Percentiles rank a stretch among this genome's conserved stretches.
Evolutionary conservation across 2,888 invertebrate species (phyloP).

Genomic region (Drymonia ruficornis): DNA sequence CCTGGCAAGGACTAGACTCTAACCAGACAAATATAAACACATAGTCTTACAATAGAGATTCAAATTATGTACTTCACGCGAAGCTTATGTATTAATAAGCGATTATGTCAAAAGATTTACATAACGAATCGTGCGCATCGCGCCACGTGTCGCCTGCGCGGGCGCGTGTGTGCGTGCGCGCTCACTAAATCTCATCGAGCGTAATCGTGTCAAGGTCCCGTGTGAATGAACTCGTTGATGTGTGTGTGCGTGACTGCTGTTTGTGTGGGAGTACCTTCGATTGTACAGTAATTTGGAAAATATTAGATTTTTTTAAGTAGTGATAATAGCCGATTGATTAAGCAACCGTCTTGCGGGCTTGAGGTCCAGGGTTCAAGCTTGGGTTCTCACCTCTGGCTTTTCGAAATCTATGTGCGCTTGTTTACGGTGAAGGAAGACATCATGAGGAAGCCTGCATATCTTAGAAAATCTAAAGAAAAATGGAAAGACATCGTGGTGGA

Average conservation of each 20-base stretch:
- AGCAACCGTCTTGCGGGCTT: too few relatives aligned
- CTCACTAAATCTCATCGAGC: constrained; percentile 57
- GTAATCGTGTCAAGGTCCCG: constrained; percentile 64
- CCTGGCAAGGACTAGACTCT: too few relatives aligned
- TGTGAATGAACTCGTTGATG: constrained; percentile 63
- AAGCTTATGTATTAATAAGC: constrained; percentile 19
- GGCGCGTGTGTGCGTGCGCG: constrained; percentile 20
- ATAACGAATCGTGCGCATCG: constrained; percentile 43
- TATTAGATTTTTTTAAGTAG: background rate
- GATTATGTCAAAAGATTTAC: constrained; percentile 52
- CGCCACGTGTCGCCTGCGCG: constrained; percentile 30
- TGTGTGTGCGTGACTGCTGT: constrained; percentile 18
- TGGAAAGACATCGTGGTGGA: too few relatives aligned
- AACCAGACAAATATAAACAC: too few relatives aligned
- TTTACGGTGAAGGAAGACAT: too few relatives aligned
- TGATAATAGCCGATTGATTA: background rate
- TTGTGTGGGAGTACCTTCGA: constrained; percentile 28
- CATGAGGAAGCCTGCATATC: too few relatives aligned
- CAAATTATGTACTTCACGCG: background rate
- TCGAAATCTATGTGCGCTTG: too few relatives aligned
- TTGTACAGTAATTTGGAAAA: constrained; percentile 19
- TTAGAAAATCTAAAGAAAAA: too few relatives aligned
- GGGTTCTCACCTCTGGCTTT: too few relatives aligned
- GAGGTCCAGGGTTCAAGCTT: too few relatives aligned
- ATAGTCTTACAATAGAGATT: background rate